Conservation (phyloP, 53 echinoderm and acorn worm species). For the Actinopyga echinites region DNA sequence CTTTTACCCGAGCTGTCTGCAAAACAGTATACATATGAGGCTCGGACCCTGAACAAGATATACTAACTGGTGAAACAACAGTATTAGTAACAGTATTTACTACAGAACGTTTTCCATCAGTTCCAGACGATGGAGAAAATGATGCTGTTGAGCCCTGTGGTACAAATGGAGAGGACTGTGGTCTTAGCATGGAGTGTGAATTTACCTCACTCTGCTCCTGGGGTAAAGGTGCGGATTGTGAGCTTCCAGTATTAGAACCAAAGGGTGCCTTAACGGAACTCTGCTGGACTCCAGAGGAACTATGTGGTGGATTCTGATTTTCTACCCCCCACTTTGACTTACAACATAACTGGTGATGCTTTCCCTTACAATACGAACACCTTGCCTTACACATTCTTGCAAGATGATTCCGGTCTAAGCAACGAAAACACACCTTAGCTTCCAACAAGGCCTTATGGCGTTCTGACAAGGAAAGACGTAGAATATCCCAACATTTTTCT, state of each 20-base stretch:
- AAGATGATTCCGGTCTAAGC: neutral
- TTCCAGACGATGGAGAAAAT: neutral
- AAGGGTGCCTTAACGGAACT: neutral
- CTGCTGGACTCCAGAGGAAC: neutral
- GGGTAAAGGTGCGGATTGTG: neutral
- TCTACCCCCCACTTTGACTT: constrained; percentile 8
- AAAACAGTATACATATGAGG: constrained; percentile 4
- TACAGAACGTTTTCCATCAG: neutral
- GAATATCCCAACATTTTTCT: constrained; percentile 17
- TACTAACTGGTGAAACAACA: neutral
- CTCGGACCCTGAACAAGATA: neutral
- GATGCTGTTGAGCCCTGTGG: neutral
- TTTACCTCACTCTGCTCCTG: neutral
- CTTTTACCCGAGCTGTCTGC: constrained; percentile 1
- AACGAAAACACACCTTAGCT: constrained; percentile 23
- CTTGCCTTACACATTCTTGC: constrained; percentile 16
- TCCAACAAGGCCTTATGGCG: constrained; percentile 20
- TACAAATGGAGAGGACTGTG: constrained; percentile 21
- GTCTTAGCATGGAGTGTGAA: neutral
- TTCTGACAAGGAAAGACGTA: neutral
- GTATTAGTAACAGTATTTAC: neutral
- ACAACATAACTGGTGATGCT: constrained; percentile 1
- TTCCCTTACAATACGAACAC: constrained; percentile 24
- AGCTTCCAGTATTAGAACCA: neutral
- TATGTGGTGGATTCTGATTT: neutral